A percentile compares a stretch with the other conserved stretches of the same genome.
These are phyloP conservation scores for Ameiurus melas DNA, from an alignment of 2,113 vertebrate genomes.

Conservation along the genomic window DNA sequence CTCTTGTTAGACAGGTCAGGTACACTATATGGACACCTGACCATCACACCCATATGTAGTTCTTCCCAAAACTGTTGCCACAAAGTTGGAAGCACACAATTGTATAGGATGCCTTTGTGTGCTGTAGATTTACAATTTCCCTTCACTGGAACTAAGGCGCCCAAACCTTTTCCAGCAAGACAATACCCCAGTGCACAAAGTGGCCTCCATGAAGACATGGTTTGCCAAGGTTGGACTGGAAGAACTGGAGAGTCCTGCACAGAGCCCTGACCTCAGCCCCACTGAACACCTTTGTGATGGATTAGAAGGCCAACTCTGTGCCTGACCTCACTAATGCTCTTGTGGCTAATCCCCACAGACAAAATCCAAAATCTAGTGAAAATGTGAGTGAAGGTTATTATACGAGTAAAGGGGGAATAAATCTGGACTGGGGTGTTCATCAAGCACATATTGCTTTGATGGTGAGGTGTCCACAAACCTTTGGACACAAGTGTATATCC, in stretches of 20 bases:
- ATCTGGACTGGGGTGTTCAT: neutral
- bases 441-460: neutral
- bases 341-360: neutral
- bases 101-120: neutral
- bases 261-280: no score
- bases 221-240: neutral
- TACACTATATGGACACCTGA: neutral
- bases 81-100: neutral
- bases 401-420: neutral
- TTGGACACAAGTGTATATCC: neutral
- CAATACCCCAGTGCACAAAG: neutral
- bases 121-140: neutral
- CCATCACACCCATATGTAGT: neutral
- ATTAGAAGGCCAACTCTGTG: neutral
- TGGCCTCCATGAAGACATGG: neutral
- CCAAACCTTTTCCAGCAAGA: neutral
- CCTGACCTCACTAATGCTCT: neutral
- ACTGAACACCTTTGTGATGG: neutral
- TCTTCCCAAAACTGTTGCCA: neutral
- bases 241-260: no score
- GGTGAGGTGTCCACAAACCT: neutral
- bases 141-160: neutral
- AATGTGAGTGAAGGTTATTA: neutral
- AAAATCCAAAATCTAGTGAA: neutral
- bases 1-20: neutral